Evolutionary conservation across 2,797 vertebrate species (phyloP).

Genomic region (Lepus townsendii): DNA sequence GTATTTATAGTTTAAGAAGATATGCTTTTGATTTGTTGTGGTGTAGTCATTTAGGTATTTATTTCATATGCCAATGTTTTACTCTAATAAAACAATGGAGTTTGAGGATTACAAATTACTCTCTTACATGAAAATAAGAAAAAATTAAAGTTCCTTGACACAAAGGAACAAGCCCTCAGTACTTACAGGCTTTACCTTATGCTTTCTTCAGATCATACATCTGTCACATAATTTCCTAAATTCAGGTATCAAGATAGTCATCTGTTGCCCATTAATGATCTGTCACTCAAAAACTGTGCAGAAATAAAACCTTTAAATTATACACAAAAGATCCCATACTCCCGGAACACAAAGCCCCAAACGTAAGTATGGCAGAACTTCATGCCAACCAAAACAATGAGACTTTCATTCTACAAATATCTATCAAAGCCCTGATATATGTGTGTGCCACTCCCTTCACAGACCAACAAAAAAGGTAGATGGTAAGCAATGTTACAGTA

Average conservation of each 20-base stretch:
- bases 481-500: background rate
- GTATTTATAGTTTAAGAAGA: constrained; percentile 14
- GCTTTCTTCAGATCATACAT: background rate
- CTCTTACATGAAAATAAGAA: background rate
- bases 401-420: background rate
- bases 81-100: constrained; percentile 16
- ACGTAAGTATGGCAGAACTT: background rate
- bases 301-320: background rate
- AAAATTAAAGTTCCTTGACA: no score
- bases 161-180: background rate
- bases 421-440: background rate
- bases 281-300: constrained; percentile 20
- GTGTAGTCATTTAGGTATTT: background rate
- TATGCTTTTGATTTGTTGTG: background rate
- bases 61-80: background rate
- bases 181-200: background rate
- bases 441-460: background rate
- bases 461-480: background rate
- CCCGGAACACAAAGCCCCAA: background rate
- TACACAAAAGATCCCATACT: background rate
- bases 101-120: constrained; percentile 2
- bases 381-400: background rate
- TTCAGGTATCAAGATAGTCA: background rate
- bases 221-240: constrained; percentile 37
- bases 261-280: background rate